phyloP scores from a whole-genome alignment of 2,113 vertebrate species.

The Hirundichthys speculiger region DNA sequence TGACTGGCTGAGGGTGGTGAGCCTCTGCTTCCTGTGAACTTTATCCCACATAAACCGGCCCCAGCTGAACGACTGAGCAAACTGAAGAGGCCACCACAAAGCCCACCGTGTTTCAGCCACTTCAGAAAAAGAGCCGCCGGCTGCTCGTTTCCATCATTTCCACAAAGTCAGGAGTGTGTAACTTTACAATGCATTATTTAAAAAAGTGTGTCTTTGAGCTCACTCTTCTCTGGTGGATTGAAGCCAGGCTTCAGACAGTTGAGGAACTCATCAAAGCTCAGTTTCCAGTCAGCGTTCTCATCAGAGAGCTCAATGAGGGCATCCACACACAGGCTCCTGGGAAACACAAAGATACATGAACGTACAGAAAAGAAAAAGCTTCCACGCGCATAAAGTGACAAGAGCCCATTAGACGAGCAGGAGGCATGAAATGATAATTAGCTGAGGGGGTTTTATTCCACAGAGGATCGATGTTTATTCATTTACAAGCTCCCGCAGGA shows the following conservation, averaged over 20 bases:
- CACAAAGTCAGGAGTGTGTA: neutral
- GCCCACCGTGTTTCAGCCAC: neutral
- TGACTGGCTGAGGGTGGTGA: slow-evolving; percentile 16
- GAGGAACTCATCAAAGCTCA: slow-evolving; percentile 97
- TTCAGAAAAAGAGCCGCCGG: neutral
- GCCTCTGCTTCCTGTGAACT: slow-evolving; percentile 53
- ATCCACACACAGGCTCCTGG: slow-evolving; percentile 95
- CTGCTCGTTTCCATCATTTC: slow-evolving; percentile 3
- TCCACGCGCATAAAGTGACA: neutral
- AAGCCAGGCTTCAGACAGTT: slow-evolving; percentile 96
- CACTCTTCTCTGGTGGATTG: slow-evolving; percentile 97
- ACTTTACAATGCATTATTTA: neutral
- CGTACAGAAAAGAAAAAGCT: slow-evolving; percentile 28
- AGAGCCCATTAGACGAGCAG: slow-evolving; percentile 5
- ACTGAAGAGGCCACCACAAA: neutral
- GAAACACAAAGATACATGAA: slow-evolving; percentile 19
- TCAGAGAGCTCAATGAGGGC: slow-evolving; percentile 99
- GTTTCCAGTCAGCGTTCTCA: slow-evolving; percentile 98
- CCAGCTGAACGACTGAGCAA: slow-evolving; percentile 22
- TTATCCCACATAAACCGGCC: slow-evolving; percentile 44
- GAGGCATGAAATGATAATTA: slow-evolving; percentile 2
- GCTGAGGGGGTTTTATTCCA: neutral
- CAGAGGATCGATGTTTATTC: slow-evolving; percentile 30
- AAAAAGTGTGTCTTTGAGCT: slow-evolving; percentile 45
- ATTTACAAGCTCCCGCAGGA: slow-evolving; percentile 9